A percentile compares a stretch with the other conserved stretches of the same genome.
These are phyloP conservation scores for Spicauda simplicius DNA, from an alignment of 2,888 invertebrate genomes.

Conservation along the genomic window DNA sequence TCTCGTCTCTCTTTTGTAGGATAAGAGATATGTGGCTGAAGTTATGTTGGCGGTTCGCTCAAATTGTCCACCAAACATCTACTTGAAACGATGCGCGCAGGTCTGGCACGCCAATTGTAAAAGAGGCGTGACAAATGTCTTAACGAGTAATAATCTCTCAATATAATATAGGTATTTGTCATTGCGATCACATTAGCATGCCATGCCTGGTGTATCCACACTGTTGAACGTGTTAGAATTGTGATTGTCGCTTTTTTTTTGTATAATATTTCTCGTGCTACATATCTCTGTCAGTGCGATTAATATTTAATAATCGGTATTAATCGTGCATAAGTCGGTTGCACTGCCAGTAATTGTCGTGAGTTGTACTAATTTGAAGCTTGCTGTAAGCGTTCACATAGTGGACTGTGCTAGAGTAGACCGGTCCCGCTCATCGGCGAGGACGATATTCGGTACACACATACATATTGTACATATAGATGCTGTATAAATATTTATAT, in stretches of 20 bases:
- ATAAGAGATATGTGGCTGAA: constrained; percentile 48
- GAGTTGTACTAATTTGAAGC: constrained; percentile 58
- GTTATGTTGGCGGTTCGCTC: not conserved
- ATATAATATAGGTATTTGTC: not conserved
- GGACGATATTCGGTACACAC: constrained; percentile 62
- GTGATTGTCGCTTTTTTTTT: not conserved
- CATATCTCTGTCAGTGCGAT: constrained; percentile 60
- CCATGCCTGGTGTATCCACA: not conserved
- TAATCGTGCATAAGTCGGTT: constrained; percentile 66
- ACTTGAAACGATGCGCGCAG: not conserved
- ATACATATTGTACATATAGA: constrained; percentile 79
- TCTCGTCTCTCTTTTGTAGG: constrained; percentile 44
- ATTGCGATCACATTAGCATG: not conserved
- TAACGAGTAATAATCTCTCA: not conserved
- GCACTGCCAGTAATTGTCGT: constrained; percentile 77
- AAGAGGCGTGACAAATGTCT: not conserved
- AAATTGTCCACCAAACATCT: not conserved
- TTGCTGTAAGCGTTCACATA: constrained; percentile 69
- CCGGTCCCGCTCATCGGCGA: constrained; percentile 32
- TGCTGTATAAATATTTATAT: constrained; percentile 81
- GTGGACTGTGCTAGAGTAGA: constrained; percentile 63
- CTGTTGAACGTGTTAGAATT: constrained; percentile 16
- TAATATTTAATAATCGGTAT: constrained; percentile 48
- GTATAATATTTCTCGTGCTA: constrained; percentile 64
- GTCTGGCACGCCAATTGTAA: not conserved